Evolutionary conservation across 2,113 vertebrate genomes (phyloP).

Genomic region (Cettia cetti): DNA sequence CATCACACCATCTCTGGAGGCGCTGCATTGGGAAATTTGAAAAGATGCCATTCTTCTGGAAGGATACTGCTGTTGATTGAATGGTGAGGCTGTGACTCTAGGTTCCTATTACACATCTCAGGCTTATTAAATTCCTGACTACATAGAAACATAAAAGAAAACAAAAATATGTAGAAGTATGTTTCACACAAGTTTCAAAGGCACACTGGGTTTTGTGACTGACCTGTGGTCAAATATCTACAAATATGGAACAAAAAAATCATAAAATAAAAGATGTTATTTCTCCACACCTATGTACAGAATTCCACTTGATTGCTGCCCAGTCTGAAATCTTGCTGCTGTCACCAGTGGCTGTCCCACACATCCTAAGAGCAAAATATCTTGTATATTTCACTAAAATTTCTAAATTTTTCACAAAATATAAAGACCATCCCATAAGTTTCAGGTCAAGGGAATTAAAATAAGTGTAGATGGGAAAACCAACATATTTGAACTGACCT

Average conservation of each 20-base stretch:
- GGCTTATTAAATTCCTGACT: neutral
- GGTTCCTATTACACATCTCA: neutral
- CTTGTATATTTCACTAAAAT: neutral
- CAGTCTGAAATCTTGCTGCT: neutral
- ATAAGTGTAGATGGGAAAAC: neutral
- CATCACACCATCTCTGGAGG: neutral
- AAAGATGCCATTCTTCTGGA: neutral
- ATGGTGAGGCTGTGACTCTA: neutral
- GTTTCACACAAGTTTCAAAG: accelerated
- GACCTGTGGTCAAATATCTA: neutral
- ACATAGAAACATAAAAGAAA: neutral
- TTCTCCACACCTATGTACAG: neutral
- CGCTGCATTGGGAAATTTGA: neutral
- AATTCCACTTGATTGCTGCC: neutral
- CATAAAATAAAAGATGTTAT: neutral
- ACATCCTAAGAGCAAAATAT: neutral
- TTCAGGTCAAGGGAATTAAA: neutral
- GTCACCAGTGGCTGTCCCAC: neutral
- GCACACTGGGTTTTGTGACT: neutral
- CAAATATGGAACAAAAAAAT: neutral
- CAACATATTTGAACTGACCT: neutral
- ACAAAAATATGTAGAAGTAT: neutral
- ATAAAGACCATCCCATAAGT: accelerated
- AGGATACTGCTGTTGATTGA: neutral
- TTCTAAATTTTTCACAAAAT: neutral